A percentile compares a stretch with the other conserved stretches of the same genome.
Evolutionary conservation across 2,888 invertebrate genomes (phyloP).

Genomic region (Antheraea assamensis): DNA sequence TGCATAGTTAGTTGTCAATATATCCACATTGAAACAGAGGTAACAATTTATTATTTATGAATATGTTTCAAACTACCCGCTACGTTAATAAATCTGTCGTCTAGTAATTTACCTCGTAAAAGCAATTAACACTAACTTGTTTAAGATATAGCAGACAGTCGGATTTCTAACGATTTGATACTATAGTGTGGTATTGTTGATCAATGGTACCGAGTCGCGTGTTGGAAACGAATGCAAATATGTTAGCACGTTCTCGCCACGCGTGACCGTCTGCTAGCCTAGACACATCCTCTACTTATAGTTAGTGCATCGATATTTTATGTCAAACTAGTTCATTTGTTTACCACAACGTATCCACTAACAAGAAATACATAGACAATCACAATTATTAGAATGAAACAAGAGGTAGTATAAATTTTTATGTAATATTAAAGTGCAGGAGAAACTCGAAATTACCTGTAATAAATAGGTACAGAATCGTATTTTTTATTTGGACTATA

Average conservation of each 20-base stretch:
- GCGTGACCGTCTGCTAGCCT: neutral
- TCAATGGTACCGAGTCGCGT: constrained; percentile 15
- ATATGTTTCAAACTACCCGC: neutral
- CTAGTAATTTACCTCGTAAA: neutral
- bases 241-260: constrained; percentile 7
- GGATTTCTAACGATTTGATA: neutral
- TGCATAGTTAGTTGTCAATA: neutral
- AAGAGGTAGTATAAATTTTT: neutral
- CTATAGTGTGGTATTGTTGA: constrained; percentile 18
- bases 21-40: neutral
- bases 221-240: constrained; percentile 23
- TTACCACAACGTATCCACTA: neutral
- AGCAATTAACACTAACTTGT: neutral
- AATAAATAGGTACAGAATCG: neutral
- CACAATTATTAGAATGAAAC: neutral
- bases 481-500: neutral
- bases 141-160: neutral
- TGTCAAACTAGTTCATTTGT: neutral
- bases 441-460: neutral
- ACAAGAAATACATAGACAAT: neutral
- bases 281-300: neutral
- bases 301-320: neutral
- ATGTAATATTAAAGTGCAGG: too few relatives aligned
- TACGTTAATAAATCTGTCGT: neutral
- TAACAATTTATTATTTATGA: too few relatives aligned